A percentile compares a stretch with the other conserved stretches of the same genome.
phyloP scores from a whole-genome alignment of 2,113 vertebrate genomes.

The Balaenoptera acutorostrata region DNA sequence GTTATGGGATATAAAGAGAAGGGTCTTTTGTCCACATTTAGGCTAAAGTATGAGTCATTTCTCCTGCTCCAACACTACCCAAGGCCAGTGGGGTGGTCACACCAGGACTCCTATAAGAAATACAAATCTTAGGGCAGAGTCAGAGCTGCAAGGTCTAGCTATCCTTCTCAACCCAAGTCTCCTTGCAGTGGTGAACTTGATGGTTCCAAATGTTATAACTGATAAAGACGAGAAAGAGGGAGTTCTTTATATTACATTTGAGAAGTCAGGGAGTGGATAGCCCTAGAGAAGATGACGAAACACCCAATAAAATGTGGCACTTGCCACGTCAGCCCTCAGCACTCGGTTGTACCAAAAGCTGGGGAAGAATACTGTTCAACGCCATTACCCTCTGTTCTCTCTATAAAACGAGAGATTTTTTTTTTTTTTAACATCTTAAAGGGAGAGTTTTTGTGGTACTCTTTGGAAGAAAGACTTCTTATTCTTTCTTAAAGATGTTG shows the following conservation, averaged over 20 bases:
- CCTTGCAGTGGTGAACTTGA: not conserved
- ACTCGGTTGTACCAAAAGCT: not conserved
- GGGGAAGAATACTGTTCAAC: not conserved
- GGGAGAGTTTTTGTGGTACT: not conserved
- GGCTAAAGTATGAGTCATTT: not conserved
- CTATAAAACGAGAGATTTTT: not conserved
- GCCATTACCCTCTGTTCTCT: too few species aligned
- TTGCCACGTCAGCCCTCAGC: fast-evolving
- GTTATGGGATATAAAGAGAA: not conserved
- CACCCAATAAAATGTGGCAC: not conserved
- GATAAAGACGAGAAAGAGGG: not conserved
- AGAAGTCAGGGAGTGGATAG: not conserved
- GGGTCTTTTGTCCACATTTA: not conserved
- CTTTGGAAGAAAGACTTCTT: not conserved
- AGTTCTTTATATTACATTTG: not conserved
- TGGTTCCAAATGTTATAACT: not conserved
- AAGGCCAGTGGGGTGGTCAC: not conserved
- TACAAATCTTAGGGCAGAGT: not conserved
- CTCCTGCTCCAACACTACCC: too few species aligned
- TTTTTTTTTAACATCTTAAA: too few species aligned
- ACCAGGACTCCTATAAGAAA: not conserved
- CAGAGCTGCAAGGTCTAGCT: not conserved
- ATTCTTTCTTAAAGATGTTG: conserved; percentile 6
- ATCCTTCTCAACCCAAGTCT: not conserved
- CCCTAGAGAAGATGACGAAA: not conserved